phyloP scores from a whole-genome alignment of 35 echinoderm and acorn worm genomes.

The Apostichopus californicus region DNA sequence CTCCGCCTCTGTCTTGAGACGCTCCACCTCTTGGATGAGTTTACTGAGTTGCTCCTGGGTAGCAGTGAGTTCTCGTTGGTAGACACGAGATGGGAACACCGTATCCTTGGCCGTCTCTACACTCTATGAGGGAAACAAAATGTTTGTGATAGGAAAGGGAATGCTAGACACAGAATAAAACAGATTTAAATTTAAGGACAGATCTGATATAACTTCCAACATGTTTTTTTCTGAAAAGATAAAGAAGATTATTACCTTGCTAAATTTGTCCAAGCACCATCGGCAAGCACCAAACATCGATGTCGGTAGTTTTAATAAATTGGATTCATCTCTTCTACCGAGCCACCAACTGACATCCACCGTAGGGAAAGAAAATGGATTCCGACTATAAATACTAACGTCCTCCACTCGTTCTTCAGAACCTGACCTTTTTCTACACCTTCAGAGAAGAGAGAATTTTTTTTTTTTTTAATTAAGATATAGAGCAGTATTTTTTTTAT shows the following conservation, averaged over 20 bases:
- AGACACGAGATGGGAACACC: constrained; percentile 62
- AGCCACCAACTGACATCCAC: constrained; percentile 58
- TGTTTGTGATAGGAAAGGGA: too few species aligned
- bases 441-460: background rate
- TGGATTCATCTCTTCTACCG: constrained; percentile 9
- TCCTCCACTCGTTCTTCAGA: background rate
- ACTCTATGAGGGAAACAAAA: constrained; percentile 27
- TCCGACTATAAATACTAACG: background rate
- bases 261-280: constrained; percentile 44
- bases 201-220: too few species aligned
- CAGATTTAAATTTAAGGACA: too few species aligned
- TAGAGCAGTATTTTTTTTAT: too few species aligned
- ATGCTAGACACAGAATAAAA: too few species aligned
- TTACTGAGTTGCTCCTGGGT: constrained; percentile 55
- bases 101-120: constrained; percentile 54
- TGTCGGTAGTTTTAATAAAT: constrained; percentile 49
- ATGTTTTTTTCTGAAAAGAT: too few species aligned
- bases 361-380: background rate
- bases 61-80: constrained; percentile 52
- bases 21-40: constrained; percentile 50
- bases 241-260: constrained; percentile 12
- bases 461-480: too few species aligned
- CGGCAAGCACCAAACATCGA: constrained; percentile 42
- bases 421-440: background rate
- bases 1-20: too few species aligned